These are phyloP conservation scores for Drosophila cracens DNA, from an alignment of 2,888 invertebrate genomes.

Conservation along the genomic window DNA sequence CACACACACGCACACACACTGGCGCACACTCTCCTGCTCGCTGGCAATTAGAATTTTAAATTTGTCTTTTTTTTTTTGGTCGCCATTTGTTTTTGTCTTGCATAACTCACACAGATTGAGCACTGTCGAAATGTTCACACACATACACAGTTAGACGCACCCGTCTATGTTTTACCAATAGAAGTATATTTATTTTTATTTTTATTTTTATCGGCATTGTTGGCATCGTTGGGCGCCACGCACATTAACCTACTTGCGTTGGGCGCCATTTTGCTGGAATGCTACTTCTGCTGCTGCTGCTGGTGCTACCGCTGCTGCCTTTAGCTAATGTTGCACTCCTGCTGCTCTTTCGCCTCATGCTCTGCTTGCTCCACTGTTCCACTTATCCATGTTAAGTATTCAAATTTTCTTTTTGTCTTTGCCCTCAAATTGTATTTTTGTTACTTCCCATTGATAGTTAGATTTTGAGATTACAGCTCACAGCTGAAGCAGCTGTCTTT, in stretches of 20 bases:
- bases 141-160: background rate
- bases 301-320: background rate
- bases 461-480: background rate
- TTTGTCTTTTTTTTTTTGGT: conserved; percentile 46
- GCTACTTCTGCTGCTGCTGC: conserved; percentile 3
- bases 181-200: conserved; percentile 24
- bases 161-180: conserved; percentile 27
- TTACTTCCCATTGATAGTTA: conserved; percentile 1
- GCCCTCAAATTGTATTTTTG: conserved; percentile 14
- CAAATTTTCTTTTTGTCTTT: conserved; percentile 51
- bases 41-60: conserved; percentile 77
- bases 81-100: conserved; percentile 57
- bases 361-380: background rate
- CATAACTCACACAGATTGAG: conserved; percentile 53
- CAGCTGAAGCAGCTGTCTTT: background rate
- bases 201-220: conserved; percentile 70
- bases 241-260: conserved; percentile 74
- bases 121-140: background rate
- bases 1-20: conserved; percentile 20
- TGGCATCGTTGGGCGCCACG: conserved; percentile 44
- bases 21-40: conserved; percentile 35
- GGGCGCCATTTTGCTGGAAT: conserved; percentile 61
- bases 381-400: conserved; percentile 72
- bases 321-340: conserved; percentile 39
- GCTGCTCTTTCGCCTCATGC: background rate